Evolutionary conservation across 2,113 vertebrate species (phyloP).

Genomic region (human (Homo sapiens)): DNA sequence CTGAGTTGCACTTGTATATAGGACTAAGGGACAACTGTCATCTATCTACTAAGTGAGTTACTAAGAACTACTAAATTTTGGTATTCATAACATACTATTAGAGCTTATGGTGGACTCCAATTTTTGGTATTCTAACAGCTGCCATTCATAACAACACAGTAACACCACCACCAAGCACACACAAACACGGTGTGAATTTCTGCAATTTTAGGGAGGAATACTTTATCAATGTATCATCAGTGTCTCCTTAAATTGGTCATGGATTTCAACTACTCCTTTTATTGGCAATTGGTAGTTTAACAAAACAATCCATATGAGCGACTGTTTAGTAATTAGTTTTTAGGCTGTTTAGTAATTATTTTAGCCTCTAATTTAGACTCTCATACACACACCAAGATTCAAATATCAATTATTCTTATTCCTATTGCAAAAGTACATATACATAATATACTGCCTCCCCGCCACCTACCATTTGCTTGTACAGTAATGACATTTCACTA

Average conservation of each 20-base stretch:
- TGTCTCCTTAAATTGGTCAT: not conserved
- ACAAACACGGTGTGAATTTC: not conserved
- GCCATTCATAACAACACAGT: constrained; percentile 13
- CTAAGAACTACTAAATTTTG: constrained; percentile 5
- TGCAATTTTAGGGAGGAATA: not conserved
- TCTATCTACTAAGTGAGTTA: not conserved
- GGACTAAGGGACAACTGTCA: not conserved
- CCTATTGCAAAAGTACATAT: not conserved
- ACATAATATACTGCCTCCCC: not conserved
- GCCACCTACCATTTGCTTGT: not conserved
- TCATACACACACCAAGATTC: not conserved
- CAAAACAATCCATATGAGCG: constrained; percentile 23
- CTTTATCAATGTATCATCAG: not conserved
- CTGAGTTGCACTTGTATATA: not conserved
- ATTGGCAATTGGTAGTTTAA: not conserved
- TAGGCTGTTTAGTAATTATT: not conserved
- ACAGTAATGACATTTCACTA: not conserved
- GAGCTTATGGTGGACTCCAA: not conserved
- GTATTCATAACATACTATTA: not conserved
- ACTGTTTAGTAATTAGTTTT: not conserved
- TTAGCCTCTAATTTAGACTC: not conserved
- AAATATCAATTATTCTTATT: constrained; percentile 30
- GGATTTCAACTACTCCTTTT: constrained; percentile 14
- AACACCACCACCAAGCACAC: not conserved
- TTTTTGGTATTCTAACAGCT: constrained; percentile 4